These are phyloP conservation scores for Typhlichthys eigenmanni DNA, from an alignment of 2,797 vertebrate species.

Conservation along the genomic window DNA sequence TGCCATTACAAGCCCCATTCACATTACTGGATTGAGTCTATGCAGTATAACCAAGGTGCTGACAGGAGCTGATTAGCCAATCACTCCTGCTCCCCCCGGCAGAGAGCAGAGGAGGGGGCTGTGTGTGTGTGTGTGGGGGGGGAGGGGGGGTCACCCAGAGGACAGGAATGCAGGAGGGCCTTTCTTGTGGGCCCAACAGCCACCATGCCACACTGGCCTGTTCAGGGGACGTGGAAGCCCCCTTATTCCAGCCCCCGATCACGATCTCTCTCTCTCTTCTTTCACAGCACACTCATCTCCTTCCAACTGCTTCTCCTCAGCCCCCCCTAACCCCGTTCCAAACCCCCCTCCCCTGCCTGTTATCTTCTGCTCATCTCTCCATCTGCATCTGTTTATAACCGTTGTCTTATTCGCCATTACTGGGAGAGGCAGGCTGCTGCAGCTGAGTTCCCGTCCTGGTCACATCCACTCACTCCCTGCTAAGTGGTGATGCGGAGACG, in stretches of 20 bases:
- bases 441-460: too few relatives aligned
- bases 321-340: neutral
- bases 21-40: constrained; percentile 88
- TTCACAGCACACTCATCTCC: constrained; percentile 51
- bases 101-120: constrained; percentile 17
- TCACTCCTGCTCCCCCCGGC: constrained; percentile 86
- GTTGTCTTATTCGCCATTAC: too few relatives aligned
- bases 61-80: constrained; percentile 92
- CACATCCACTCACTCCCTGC: too few relatives aligned
- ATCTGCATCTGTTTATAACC: too few relatives aligned
- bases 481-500: neutral
- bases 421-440: too few relatives aligned
- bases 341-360: neutral
- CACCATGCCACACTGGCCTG: constrained; percentile 38
- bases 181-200: constrained; percentile 81
- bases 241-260: neutral
- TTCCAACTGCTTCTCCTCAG: constrained; percentile 36
- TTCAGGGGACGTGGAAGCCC: constrained; percentile 21
- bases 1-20: constrained; percentile 86
- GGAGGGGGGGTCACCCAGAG: constrained; percentile 82
- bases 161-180: constrained; percentile 85
- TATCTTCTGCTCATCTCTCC: too few relatives aligned
- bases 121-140: constrained; percentile 12
- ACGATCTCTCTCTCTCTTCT: constrained; percentile 62
- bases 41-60: constrained; percentile 92